phyloP scores from a whole-genome alignment of 2,797 vertebrate species.

The Lagodon rhomboides region DNA sequence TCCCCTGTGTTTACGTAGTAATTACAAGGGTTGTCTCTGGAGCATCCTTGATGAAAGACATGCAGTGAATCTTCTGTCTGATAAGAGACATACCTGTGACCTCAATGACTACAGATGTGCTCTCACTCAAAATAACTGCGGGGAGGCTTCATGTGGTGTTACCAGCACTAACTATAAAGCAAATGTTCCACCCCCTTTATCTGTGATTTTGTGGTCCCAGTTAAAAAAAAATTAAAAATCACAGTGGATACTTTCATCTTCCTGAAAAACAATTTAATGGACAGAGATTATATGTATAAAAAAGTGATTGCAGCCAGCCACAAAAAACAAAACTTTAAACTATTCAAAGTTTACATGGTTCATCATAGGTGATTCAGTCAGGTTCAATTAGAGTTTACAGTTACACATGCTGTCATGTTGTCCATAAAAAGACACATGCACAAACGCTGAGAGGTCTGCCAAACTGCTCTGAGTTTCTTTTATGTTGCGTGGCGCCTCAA shows the following conservation, averaged over 20 bases:
- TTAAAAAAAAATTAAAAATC: too few species aligned
- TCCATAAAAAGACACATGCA: too few species aligned
- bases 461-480: too few species aligned
- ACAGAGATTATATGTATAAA: neutral
- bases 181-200: neutral
- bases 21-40: neutral
- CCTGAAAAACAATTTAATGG: neutral
- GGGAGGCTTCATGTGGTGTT: neutral
- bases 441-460: too few species aligned
- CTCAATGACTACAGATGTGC: conserved; percentile 23
- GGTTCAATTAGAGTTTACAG: too few species aligned
- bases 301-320: neutral
- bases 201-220: too few species aligned
- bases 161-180: neutral
- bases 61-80: neutral
- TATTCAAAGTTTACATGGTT: neutral
- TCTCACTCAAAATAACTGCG: conserved; percentile 10
- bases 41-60: conserved; percentile 11
- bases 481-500: too few species aligned
- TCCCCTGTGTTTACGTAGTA: neutral
- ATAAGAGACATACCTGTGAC: conserved; percentile 16
- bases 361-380: neutral
- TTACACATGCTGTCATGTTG: too few species aligned
- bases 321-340: neutral
- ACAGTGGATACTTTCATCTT: neutral